A percentile compares a stretch with the other conserved stretches of the same genome.
phyloP scores from a whole-genome alignment of 1,140 invertebrate species.

The Orchestia grillus region DNA sequence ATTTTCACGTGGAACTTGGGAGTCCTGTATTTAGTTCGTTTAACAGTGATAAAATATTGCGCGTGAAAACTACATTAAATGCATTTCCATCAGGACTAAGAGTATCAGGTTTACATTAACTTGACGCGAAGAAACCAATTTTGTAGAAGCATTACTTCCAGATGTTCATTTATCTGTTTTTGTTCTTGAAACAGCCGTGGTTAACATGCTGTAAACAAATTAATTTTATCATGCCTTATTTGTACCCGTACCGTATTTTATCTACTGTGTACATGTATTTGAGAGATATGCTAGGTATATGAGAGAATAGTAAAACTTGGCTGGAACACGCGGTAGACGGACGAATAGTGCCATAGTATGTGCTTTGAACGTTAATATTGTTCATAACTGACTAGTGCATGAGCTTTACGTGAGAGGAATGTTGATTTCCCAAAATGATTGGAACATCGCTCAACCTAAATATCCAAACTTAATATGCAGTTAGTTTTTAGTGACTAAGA shows the following conservation, averaged over 20 bases:
- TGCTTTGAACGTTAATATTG: background rate
- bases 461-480: background rate
- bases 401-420: background rate
- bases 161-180: too few relatives aligned
- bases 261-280: background rate
- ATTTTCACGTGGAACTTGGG: background rate
- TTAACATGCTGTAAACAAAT: background rate
- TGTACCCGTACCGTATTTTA: background rate
- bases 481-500: background rate
- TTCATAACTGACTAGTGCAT: background rate
- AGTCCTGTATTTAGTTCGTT: background rate
- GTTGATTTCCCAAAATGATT: background rate
- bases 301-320: background rate
- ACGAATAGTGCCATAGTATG: background rate
- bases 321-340: background rate
- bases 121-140: background rate
- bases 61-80: background rate
- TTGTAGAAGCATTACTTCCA: background rate
- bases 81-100: background rate
- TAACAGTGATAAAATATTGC: background rate
- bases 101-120: background rate
- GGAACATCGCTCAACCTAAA: background rate
- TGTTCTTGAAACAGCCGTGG: background rate
- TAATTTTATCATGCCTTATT: background rate
- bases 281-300: background rate